Evolutionary conservation across 2,888 invertebrate genomes (phyloP).

Genomic region (Drosophila mercatorum): DNA sequence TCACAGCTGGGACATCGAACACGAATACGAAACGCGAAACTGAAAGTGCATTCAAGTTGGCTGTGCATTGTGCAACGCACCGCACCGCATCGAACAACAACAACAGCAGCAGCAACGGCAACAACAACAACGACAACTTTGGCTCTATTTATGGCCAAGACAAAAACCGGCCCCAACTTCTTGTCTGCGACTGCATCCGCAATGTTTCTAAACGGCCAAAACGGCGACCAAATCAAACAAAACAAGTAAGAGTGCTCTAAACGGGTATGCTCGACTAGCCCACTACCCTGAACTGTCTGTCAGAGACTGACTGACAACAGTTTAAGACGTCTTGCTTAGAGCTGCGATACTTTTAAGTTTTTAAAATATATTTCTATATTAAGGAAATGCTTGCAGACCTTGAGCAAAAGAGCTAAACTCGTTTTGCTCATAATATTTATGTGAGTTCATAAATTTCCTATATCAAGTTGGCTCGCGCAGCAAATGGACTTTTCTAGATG

Average conservation of each 20-base stretch:
- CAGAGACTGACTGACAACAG: not conserved
- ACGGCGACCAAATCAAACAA: constrained; percentile 40
- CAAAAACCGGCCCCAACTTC: constrained; percentile 75
- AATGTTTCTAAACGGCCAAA: constrained; percentile 69
- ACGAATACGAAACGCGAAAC: constrained; percentile 43
- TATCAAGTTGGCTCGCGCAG: not conserved
- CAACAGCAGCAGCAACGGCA: constrained; percentile 22
- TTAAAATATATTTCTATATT: not conserved
- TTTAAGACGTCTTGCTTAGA: not conserved
- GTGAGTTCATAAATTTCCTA: not conserved
- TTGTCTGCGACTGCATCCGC: constrained; percentile 71
- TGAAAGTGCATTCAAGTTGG: constrained; percentile 64
- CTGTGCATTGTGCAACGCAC: constrained; percentile 67
- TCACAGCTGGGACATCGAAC: constrained; percentile 33
- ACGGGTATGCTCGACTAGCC: not conserved
- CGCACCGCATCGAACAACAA: constrained; percentile 50
- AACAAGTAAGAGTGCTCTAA: constrained; percentile 17
- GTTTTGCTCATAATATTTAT: not conserved
- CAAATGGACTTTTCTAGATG: not conserved
- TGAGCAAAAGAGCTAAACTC: not conserved
- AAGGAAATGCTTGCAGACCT: not conserved
- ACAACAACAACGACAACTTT: constrained; percentile 32
- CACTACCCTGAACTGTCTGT: not conserved
- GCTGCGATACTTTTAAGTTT: not conserved
- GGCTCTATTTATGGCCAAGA: constrained; percentile 72